phyloP scores from a whole-genome alignment of 2,113 vertebrate species.

The Numida meleagris region DNA sequence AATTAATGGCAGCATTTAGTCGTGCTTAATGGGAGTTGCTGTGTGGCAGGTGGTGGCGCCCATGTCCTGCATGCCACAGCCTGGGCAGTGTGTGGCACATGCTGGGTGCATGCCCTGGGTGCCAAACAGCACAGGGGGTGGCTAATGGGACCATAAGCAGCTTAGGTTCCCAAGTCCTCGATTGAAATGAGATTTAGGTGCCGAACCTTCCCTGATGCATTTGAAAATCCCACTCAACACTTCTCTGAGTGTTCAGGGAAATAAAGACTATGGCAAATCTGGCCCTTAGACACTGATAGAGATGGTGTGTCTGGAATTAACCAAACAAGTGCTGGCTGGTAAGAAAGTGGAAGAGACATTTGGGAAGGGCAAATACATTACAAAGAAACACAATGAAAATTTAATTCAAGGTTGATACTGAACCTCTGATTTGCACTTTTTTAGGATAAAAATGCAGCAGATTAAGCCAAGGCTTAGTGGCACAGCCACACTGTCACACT shows the following conservation, averaged over 20 bases:
- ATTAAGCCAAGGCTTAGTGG: background rate
- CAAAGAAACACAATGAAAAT: background rate
- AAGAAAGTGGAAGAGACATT: constrained; percentile 16
- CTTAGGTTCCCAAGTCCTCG: background rate
- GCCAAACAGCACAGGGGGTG: background rate
- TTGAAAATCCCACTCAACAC: constrained; percentile 21
- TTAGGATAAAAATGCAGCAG: background rate
- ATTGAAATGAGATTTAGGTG: background rate
- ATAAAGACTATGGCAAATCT: constrained; percentile 19
- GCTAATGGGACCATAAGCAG: background rate
- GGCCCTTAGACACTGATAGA: background rate
- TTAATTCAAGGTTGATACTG: background rate
- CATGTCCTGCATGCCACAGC: background rate
- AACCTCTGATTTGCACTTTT: background rate
- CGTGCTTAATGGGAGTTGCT: background rate
- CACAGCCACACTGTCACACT: no score
- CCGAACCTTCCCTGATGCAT: background rate
- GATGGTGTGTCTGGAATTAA: constrained; percentile 24
- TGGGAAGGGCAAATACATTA: constrained; percentile 23
- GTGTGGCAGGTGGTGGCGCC: background rate
- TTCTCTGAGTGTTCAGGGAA: background rate
- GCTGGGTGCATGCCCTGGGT: background rate
- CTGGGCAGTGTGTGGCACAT: background rate
- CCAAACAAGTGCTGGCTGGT: constrained; percentile 15
- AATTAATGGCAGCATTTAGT: constrained; percentile 39